Percentiles rank a stretch among this genome's conserved stretches.
Conservation (phyloP, 2,113 vertebrate genomes). For the Pterophyllum scalare region DNA sequence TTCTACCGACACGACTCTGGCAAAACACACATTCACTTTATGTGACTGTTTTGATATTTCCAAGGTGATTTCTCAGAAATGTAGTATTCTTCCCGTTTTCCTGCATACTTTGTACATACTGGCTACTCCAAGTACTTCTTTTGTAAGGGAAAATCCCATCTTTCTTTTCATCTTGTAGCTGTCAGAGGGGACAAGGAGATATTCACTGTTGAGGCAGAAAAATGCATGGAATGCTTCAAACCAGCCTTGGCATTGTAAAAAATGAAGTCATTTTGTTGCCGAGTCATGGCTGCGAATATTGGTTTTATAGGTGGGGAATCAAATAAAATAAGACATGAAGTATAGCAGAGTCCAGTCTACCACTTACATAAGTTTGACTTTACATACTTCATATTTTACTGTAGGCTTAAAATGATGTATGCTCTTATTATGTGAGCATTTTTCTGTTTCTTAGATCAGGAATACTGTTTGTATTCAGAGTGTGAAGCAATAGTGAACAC, state of each 20-base stretch:
- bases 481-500: slow-evolving; percentile 11
- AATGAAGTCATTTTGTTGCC: background rate
- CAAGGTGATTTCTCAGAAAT: background rate
- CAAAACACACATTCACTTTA: background rate
- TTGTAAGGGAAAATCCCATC: background rate
- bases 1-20: background rate
- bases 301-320: background rate
- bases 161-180: background rate
- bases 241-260: background rate
- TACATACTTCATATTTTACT: background rate
- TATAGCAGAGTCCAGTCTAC: background rate
- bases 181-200: background rate
- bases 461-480: slow-evolving; percentile 11
- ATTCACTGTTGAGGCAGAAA: background rate
- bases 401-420: background rate
- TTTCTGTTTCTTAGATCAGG: slow-evolving; percentile 21
- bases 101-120: background rate
- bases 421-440: slow-evolving; percentile 40
- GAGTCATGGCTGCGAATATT: background rate
- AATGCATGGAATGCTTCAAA: slow-evolving; percentile 12
- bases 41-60: background rate
- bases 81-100: background rate
- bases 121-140: background rate
- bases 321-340: slow-evolving; percentile 3
- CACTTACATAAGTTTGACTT: background rate